Percentiles rank a stretch among this genome's conserved stretches.
Evolutionary conservation across 2,888 invertebrate species (phyloP).

Genomic region (Caenorhabditis panamensis): DNA sequence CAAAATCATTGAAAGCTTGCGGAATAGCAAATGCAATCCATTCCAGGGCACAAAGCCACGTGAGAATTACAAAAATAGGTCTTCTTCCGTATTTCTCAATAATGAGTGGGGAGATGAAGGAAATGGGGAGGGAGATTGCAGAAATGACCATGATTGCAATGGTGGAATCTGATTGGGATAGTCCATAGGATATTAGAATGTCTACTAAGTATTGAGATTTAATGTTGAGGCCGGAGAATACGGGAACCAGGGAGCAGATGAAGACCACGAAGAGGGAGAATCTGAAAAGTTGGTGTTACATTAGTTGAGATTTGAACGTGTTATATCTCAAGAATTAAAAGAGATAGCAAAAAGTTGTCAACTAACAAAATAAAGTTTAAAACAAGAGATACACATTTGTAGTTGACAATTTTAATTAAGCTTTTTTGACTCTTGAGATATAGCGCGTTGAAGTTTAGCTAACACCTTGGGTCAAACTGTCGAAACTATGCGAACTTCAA

Average conservation of each 20-base stretch:
- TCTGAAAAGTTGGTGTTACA: too few species aligned
- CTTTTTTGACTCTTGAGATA: too few species aligned
- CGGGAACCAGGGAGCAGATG: slow-evolving; percentile 74
- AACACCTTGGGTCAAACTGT: too few species aligned
- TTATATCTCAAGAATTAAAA: too few species aligned
- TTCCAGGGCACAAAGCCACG: slow-evolving; percentile 72
- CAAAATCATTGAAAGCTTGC: slow-evolving; percentile 67
- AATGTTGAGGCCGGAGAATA: slow-evolving; percentile 75
- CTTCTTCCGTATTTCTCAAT: slow-evolving; percentile 73
- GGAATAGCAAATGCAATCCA: slow-evolving; percentile 71
- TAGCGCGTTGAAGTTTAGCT: too few species aligned
- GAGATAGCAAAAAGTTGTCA: too few species aligned
- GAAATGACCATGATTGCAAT: slow-evolving; percentile 69
- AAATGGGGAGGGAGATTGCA: slow-evolving; percentile 71
- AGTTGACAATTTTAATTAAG: too few species aligned
- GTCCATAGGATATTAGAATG: slow-evolving; percentile 72
- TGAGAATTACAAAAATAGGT: slow-evolving; percentile 72
- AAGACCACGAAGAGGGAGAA: slow-evolving; percentile 72
- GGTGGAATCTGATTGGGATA: slow-evolving; percentile 71
- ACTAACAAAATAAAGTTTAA: too few species aligned
- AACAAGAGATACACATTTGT: too few species aligned
- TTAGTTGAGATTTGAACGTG: too few species aligned
- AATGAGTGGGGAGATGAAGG: slow-evolving; percentile 72
- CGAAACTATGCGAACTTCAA: too few species aligned
- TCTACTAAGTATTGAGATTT: slow-evolving; percentile 76